A percentile compares a stretch with the other conserved stretches of the same genome.
phyloP scores from a whole-genome alignment of 2,888 invertebrate species.

The Agrotis clavis region DNA sequence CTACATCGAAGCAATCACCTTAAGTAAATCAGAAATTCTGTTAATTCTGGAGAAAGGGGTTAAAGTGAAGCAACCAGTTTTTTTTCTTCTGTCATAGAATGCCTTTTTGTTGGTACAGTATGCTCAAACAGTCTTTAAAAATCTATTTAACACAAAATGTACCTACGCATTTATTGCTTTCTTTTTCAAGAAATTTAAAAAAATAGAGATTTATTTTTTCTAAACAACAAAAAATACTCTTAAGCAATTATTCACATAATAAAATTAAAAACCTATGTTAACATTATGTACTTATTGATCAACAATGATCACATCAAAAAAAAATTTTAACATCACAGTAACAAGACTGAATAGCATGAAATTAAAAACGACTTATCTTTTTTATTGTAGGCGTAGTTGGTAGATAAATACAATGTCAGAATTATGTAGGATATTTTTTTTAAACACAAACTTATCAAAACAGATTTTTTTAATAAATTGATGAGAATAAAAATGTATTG shows the following conservation, averaged over 20 bases:
- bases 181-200: too few relatives aligned
- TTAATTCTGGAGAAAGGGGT: background rate
- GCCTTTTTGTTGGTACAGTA: background rate
- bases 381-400: background rate
- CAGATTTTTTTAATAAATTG: slow-evolving; percentile 35
- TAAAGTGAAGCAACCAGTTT: too few relatives aligned
- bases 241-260: background rate
- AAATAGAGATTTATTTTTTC: too few relatives aligned
- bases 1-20: too few relatives aligned
- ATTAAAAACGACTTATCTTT: slow-evolving; percentile 19
- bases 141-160: slow-evolving; percentile 2
- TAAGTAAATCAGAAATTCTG: slow-evolving; percentile 17
- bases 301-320: slow-evolving; percentile 11
- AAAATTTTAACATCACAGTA: slow-evolving; percentile 51
- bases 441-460: slow-evolving; percentile 24
- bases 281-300: background rate
- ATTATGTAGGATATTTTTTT: slow-evolving; percentile 46
- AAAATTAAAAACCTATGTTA: slow-evolving; percentile 37
- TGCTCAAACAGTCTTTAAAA: background rate
- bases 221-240: slow-evolving; percentile 2
- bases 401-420: slow-evolving; percentile 18
- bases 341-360: slow-evolving; percentile 61
- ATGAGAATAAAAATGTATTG: background rate
- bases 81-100: background rate
- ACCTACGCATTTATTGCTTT: too few relatives aligned